Evolutionary conservation across 64 coral and sea anemone species (phyloP).

Genomic region (Trachythela sp.): DNA sequence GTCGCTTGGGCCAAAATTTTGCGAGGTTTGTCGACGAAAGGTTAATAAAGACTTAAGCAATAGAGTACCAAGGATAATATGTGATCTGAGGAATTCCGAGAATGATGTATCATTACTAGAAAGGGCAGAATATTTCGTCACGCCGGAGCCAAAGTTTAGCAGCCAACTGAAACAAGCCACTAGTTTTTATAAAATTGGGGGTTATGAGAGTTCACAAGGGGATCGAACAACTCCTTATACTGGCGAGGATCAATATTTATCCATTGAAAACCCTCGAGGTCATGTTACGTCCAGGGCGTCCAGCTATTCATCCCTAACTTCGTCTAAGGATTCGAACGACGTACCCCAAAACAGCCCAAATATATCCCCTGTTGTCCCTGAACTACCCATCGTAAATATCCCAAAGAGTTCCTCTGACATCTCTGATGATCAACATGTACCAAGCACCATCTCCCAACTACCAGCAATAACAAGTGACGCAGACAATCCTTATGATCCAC

Average conservation of each 20-base stretch:
- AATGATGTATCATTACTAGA: background rate
- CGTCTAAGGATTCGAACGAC: background rate
- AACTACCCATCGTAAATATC: background rate
- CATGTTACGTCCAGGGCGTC: background rate
- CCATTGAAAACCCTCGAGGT: background rate
- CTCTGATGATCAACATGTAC: background rate
- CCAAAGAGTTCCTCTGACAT: background rate
- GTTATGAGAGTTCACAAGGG: background rate
- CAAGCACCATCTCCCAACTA: background rate
- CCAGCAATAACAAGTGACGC: background rate
- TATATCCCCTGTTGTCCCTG: background rate
- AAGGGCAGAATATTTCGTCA: background rate
- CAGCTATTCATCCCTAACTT: background rate
- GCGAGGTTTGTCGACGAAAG: background rate
- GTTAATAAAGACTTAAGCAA: background rate
- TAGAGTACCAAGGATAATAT: background rate
- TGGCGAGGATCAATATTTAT: background rate
- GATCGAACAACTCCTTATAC: background rate
- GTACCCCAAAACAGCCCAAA: background rate
- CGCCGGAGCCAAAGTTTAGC: background rate
- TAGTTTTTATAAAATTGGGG: background rate
- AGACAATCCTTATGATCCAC: background rate
- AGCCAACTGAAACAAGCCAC: background rate
- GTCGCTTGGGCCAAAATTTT: conserved; percentile 5
- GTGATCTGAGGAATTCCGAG: background rate